Evolutionary conservation across 1,140 invertebrate genomes (phyloP), one percentile per base, ranked within the genome.

Genomic region (Oreohelix idahoensis): DNA sequence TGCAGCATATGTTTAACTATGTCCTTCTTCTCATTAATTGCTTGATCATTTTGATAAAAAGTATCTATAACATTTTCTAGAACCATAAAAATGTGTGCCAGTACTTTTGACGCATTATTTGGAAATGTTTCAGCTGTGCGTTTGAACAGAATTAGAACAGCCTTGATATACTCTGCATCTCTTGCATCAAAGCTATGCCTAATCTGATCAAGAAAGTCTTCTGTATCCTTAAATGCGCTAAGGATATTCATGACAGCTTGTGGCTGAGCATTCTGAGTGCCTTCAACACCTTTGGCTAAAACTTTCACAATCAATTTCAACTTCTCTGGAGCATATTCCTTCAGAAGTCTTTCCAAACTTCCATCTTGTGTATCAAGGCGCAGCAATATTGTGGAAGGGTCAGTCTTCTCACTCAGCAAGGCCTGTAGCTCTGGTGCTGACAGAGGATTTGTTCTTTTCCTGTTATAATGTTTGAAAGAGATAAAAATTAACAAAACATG

Each of bases 191-290:
- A 38, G 15, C 38, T 63, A 15, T 8, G 2, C 1, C 26, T 17
- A 39, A 79, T 20, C 20, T 39, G 49, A 23, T 79, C 53, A 38
- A 39, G 36, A 79, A 79, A 79, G 36, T 69, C 63, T 8, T 26
- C 36, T 23, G 77, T 10, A 66, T 79, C 39, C 77, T 36, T 66
- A 35, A 79, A 79, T 45, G 2, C 26, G 2, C 4, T 36, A 4
- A 79, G 35, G 63, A 79, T 53, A 79, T 63, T 26, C 66, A 39
- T 79, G 29, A 79, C 36, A 17, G 53, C 77, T 66, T 79, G 32
- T 42, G 1, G 32, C 39, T 79, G 77, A 1, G 77, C 51, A 38
- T 36, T 53, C 1, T 53, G n/a, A 32, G 45, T 0, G 58, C 66
- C 26, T 13, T 39, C 58, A 51, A 79, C 29, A 39, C n/a, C 58